A percentile compares a stretch with the other conserved stretches of the same genome.
phyloP scores from a whole-genome alignment of 35 echinoderm and acorn worm species.

The Ophiothrix spiculata region DNA sequence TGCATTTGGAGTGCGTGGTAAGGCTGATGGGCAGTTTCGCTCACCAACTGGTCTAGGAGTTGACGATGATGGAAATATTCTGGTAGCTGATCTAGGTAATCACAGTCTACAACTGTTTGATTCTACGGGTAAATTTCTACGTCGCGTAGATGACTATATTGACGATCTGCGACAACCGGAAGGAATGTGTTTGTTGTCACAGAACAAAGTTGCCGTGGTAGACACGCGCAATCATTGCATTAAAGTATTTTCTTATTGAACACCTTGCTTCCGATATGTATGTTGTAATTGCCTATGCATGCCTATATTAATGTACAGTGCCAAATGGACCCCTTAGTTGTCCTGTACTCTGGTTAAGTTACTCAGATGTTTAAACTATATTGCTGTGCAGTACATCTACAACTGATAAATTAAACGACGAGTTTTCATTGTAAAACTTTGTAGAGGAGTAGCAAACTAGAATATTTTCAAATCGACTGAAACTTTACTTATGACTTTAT shows the following conservation, averaged over 20 bases:
- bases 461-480: no score
- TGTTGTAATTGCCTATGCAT: no score
- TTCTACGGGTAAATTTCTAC: conserved; percentile 43
- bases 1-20: conserved; percentile 49
- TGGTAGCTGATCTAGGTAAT: conserved; percentile 50
- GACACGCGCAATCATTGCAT: conserved; percentile 51
- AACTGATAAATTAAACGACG: no score
- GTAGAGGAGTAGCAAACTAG: no score
- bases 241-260: conserved; percentile 64
- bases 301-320: no score
- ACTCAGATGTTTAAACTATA: no score
- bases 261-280: not conserved
- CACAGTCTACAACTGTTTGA: conserved; percentile 60
- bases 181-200: conserved; percentile 33
- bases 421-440: no score
- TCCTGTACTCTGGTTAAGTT: no score
- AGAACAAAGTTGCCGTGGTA: conserved; percentile 53
- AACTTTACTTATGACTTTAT: no score
- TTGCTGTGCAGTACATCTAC: no score
- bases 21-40: conserved; percentile 51
- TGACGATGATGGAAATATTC: conserved; percentile 51
- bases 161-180: conserved; percentile 61
- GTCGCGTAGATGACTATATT: conserved; percentile 53
- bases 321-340: no score
- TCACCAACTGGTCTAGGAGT: conserved; percentile 55